Evolutionary conservation across 2,113 vertebrate species (phyloP).

Genomic region (Crotophaga sulcirostris): DNA sequence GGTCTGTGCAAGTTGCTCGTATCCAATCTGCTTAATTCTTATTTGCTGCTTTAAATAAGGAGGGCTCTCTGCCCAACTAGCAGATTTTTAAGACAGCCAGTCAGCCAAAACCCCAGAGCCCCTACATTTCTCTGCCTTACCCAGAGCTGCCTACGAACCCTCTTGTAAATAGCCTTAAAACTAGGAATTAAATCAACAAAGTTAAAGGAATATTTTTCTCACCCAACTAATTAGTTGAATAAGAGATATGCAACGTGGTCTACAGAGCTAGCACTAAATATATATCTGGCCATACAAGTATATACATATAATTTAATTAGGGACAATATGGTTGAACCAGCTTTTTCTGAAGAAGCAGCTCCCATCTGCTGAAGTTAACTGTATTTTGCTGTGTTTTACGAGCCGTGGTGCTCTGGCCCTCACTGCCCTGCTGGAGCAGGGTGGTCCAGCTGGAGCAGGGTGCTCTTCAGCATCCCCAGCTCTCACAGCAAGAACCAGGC

Average conservation of each 20-base stretch:
- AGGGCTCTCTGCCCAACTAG: not conserved
- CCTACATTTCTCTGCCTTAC: not conserved
- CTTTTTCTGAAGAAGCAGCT: not conserved
- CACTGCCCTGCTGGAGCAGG: accelerated
- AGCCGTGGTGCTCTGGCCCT: not conserved
- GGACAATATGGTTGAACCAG: not conserved
- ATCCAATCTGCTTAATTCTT: not conserved
- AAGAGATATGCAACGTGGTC: accelerated
- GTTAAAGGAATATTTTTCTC: not conserved
- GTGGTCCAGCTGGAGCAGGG: not conserved
- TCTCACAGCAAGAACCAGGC: accelerated
- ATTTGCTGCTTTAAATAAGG: not conserved
- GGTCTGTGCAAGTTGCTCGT: not conserved
- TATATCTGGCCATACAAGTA: not conserved
- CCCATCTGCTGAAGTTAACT: not conserved
- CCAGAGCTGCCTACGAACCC: not conserved
- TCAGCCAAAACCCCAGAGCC: not conserved
- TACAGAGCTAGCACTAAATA: not conserved
- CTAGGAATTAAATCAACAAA: not conserved
- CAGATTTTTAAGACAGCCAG: not conserved
- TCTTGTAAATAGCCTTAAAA: not conserved
- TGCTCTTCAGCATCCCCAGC: not conserved
- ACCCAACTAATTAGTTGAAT: not conserved
- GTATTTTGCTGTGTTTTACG: not conserved
- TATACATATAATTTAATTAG: accelerated